These are phyloP conservation scores for Agrotis ipsilon DNA, from an alignment of 2,888 invertebrate species.

Conservation along the genomic window DNA sequence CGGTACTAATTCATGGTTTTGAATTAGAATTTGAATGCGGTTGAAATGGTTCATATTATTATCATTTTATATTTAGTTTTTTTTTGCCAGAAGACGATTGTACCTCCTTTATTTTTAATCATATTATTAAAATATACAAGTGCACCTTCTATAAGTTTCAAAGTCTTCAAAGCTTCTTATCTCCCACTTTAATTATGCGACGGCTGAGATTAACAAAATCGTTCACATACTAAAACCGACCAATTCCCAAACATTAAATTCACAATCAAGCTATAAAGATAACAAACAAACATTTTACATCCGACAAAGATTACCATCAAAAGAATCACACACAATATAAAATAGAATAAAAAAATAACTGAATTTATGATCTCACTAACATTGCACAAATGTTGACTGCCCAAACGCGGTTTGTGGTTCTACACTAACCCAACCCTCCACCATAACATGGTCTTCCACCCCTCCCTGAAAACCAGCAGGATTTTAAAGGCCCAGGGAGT, in stretches of 20 bases:
- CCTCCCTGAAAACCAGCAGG: constrained; percentile 43
- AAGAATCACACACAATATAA: constrained; percentile 58
- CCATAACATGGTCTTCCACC: constrained; percentile 17
- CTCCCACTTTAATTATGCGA: too few species aligned
- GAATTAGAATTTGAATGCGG: neutral
- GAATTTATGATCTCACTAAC: constrained; percentile 69
- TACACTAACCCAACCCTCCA: constrained; percentile 69
- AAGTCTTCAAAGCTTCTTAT: too few species aligned
- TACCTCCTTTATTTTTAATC: too few species aligned
- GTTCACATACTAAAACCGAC: constrained; percentile 5
- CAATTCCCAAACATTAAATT: constrained; percentile 9
- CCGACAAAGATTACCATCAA: constrained; percentile 61
- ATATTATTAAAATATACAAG: too few species aligned
- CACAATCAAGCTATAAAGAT: constrained; percentile 23
- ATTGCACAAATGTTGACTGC: constrained; percentile 73
- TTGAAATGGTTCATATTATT: too few species aligned
- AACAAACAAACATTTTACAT: constrained; percentile 40
- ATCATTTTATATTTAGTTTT: too few species aligned
- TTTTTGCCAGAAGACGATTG: too few species aligned
- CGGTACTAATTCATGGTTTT: neutral
- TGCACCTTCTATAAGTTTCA: too few species aligned
- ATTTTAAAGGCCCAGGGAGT: constrained; percentile 11
- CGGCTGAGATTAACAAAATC: neutral
- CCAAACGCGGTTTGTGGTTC: constrained; percentile 71
- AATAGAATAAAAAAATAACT: constrained; percentile 63